Base-by-base conservation (phyloP, 2,797 vertebrate genomes). In the Sylvia borin region DNA sequence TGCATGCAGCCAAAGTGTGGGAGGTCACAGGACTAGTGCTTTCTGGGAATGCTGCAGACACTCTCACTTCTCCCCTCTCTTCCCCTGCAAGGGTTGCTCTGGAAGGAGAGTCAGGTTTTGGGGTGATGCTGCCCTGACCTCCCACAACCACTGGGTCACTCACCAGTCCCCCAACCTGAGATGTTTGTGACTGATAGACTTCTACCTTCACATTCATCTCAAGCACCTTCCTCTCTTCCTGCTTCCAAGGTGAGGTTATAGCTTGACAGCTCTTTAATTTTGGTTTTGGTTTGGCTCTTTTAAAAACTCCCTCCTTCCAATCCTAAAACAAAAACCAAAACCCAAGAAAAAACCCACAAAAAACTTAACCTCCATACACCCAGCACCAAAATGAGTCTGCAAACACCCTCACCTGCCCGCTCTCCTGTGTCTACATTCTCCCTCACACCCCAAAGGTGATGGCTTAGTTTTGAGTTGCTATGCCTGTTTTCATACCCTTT, bases 61-160 rank as follows among this genome's bases (percentile, higher is more conserved):
- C 15, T 24, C 32, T 36, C 2, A 0, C 3, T 54, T 51, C 20
- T 18, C 72, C 54, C n/a, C 31, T 40, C 18, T 4, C 31, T 36
- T 36, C 3, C n/a, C 26, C 36, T 71, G 21, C 48, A 53, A 43
- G 7, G 22, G 17, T 43, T 88, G 60, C n/a, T 67, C 25, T 50
- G n/a, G 16, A 64, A 67, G 32, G 19, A 68, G 21, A 10, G 15
- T 21, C 54, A 67, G 5, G 34, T 7, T 62, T 24, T 53, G 36
- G 58, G 62, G 9, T 12, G 29, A 40, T 47, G 34, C 27, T 77
- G 43, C 21, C 36, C 58, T 24, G 12, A n/a, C 29, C 32, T 77
- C 50, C 26, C 40, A 66, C 12, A 48, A 24, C 17, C 3, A 16
- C 0, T 17, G 15, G 10, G 4, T 38, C 11, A 1, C 4, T 25